Conservation (phyloP, 2,113 vertebrate genomes). For the Canis aureus region DNA sequence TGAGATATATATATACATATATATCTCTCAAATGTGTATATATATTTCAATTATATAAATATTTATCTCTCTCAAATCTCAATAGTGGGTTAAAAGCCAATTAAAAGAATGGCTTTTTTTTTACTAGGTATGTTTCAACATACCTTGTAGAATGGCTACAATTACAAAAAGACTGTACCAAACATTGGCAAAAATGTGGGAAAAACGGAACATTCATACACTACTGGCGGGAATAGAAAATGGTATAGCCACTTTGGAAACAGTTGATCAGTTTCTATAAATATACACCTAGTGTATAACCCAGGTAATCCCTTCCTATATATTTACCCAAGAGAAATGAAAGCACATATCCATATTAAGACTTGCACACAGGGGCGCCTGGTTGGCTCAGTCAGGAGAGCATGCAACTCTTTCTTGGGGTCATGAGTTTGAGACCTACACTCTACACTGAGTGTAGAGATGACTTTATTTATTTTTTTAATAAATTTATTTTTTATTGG, state of each 20-base stretch:
- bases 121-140: background rate
- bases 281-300: background rate
- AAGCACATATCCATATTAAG: background rate
- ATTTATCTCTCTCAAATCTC: background rate
- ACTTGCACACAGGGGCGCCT: background rate
- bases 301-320: background rate
- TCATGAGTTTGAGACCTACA: background rate
- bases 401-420: background rate
- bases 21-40: background rate
- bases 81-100: background rate
- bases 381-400: background rate
- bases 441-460: background rate
- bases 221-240: background rate
- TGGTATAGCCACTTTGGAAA: background rate
- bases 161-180: background rate
- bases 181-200: background rate
- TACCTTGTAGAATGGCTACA: background rate
- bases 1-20: background rate
- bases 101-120: background rate
- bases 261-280: background rate
- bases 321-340: background rate
- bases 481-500: too few species aligned
- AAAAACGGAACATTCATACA: background rate
- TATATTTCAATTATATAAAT: background rate
- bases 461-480: background rate